Base-by-base conservation (phyloP, 2,113 vertebrate species). In the Trematomus loennbergii region DNA sequence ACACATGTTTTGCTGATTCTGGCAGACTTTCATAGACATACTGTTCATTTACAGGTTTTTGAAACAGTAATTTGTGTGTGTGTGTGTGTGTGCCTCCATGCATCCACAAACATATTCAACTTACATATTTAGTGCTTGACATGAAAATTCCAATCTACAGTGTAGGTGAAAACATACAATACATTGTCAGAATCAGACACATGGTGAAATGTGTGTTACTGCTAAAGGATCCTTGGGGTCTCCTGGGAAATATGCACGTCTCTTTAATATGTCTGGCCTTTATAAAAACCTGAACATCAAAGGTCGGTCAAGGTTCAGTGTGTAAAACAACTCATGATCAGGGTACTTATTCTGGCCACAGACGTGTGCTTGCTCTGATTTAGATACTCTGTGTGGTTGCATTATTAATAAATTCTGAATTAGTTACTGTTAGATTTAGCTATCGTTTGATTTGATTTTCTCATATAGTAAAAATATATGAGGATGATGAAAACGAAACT, bases 211-310 rank as follows among this genome's bases (percentile, higher is more conserved):
- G n/a, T 67, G 68, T 73, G 73, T 83, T 52, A 54, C 70, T 73
- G 78, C 63, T 68, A 73, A 75, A 75, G 57, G 70, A 77, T 88
- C 61, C 3, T 55, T 70, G 52, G 50, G 54, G 6, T 79, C 89
- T 81, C 77, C n/a, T 50, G 84, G 87, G 89, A 90, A 92, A 90
- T 91, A 87, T 84, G 73, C 64, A 25, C 67, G 48, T 77, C 20
- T 64, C 73, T 89, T 79, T 82, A 88, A 82, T 85, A 85, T 81
- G 75, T 87, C 76, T 79, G 81, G 71, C 81, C 74, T 85, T 86
- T 87, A 87, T 92, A 82, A 86, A 89, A 87, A 75, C 77, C 75
- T 67, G 48, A 61, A 79, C 58, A 77, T 81, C 49, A 76, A 85
- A 81, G 76, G 74, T 78, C 57, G 64, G 69, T 78, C 69, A 86